phyloP scores from a whole-genome alignment of 2,113 vertebrate genomes.

The Aptenodytes patagonicus region DNA sequence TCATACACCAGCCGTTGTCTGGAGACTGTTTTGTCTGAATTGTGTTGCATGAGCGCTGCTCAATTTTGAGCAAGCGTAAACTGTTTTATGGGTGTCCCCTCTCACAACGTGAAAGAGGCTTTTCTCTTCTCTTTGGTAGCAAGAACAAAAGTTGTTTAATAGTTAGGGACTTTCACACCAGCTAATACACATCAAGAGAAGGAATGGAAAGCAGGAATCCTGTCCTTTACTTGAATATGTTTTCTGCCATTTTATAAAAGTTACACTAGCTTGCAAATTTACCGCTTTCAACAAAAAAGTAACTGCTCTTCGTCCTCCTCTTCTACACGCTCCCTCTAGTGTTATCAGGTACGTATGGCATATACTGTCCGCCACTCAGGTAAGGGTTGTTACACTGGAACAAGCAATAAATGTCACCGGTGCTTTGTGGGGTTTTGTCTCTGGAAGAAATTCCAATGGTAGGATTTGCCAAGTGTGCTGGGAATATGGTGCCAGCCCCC shows the following conservation, averaged over 20 bases:
- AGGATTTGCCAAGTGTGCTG: not conserved
- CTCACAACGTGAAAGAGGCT: not conserved
- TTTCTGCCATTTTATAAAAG: not conserved
- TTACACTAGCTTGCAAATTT: not conserved
- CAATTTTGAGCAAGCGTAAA: not conserved
- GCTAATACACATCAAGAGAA: not conserved
- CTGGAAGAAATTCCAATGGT: not conserved
- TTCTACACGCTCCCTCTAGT: not conserved
- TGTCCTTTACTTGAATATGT: not conserved
- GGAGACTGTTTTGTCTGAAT: not conserved
- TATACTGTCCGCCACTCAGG: not conserved
- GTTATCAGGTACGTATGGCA: not conserved
- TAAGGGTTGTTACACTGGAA: not conserved
- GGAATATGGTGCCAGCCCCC: not conserved
- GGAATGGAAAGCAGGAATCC: not conserved
- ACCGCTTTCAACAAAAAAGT: not conserved
- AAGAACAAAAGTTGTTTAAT: not conserved
- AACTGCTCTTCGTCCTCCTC: not conserved
- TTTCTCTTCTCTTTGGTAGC: not conserved
- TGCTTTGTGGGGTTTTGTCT: not conserved
- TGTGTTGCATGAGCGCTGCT: not conserved
- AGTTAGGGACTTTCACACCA: not conserved
- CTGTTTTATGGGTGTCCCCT: not conserved
- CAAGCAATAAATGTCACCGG: not conserved
- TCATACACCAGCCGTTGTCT: not conserved